Conservation (phyloP, 2,113 vertebrate species). For the Ovibos moschatus region DNA sequence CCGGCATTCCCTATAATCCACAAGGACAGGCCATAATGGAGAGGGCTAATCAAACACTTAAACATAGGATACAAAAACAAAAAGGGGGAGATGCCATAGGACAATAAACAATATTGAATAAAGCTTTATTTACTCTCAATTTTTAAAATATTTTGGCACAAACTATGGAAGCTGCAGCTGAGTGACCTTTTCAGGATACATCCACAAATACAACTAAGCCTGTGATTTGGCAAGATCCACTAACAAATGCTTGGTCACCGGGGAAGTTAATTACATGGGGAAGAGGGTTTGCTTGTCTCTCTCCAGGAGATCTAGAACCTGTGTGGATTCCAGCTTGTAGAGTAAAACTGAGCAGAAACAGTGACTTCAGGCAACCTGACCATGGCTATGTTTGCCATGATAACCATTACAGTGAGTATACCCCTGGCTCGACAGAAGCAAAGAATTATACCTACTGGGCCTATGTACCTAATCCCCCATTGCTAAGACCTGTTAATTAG, state of each 20-base stretch:
- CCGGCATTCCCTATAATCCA: neutral
- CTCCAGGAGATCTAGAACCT: neutral
- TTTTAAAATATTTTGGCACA: neutral
- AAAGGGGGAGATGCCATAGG: neutral
- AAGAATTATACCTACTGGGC: neutral
- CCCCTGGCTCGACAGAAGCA: neutral
- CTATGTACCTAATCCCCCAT: neutral
- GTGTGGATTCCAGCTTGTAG: neutral
- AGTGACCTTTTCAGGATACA: neutral
- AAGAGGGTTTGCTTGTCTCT: neutral
- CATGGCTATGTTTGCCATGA: neutral
- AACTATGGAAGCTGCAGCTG: neutral
- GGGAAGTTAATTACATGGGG: neutral
- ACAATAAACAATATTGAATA: neutral
- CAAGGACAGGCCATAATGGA: neutral
- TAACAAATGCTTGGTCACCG: neutral
- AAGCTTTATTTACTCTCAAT: neutral
- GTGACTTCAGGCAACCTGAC: neutral
- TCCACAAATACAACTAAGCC: neutral
- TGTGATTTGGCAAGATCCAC: neutral
- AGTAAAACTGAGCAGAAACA: neutral
- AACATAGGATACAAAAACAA: neutral
- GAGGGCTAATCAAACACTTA: neutral
- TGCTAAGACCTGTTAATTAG: neutral
- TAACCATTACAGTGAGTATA: neutral